These are phyloP conservation scores for Formica selysi DNA, from an alignment of 1,140 invertebrate species.

Conservation along the genomic window DNA sequence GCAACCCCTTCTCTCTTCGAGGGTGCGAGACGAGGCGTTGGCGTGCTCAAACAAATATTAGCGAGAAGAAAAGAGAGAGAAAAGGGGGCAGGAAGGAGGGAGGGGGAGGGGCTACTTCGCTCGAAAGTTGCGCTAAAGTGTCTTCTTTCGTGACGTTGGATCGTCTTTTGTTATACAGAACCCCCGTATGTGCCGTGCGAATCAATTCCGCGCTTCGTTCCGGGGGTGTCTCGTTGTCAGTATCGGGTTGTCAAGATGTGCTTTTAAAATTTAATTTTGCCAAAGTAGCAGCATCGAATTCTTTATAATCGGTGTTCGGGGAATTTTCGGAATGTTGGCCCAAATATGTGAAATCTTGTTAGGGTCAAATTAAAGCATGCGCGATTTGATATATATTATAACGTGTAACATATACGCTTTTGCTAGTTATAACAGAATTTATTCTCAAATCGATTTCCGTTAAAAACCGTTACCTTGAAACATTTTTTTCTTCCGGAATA, in stretches of 20 bases:
- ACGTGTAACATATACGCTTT: neutral
- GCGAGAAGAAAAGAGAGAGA: slow-evolving; percentile 11
- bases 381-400: neutral
- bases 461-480: neutral
- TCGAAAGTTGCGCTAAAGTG: slow-evolving; percentile 57
- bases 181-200: slow-evolving; percentile 22
- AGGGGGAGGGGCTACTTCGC: neutral
- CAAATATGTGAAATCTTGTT: slow-evolving; percentile 37
- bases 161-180: slow-evolving; percentile 58
- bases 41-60: slow-evolving; percentile 69
- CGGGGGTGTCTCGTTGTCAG: neutral
- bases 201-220: neutral
- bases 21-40: slow-evolving; percentile 54
- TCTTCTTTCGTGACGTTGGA: slow-evolving; percentile 59
- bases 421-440: slow-evolving; percentile 26
- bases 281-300: slow-evolving; percentile 45
- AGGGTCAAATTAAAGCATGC: slow-evolving; percentile 27
- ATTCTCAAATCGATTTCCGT: slow-evolving; percentile 4
- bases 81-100: neutral
- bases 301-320: slow-evolving; percentile 28
- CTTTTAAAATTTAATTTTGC: slow-evolving; percentile 57
- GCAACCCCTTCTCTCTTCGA: slow-evolving; percentile 60
- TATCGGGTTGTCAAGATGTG: slow-evolving; percentile 52
- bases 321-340: slow-evolving; percentile 54
- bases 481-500: neutral